These are phyloP conservation scores for Drosophila repleta DNA, from an alignment of 1,140 invertebrate species.

Conservation along the genomic window DNA sequence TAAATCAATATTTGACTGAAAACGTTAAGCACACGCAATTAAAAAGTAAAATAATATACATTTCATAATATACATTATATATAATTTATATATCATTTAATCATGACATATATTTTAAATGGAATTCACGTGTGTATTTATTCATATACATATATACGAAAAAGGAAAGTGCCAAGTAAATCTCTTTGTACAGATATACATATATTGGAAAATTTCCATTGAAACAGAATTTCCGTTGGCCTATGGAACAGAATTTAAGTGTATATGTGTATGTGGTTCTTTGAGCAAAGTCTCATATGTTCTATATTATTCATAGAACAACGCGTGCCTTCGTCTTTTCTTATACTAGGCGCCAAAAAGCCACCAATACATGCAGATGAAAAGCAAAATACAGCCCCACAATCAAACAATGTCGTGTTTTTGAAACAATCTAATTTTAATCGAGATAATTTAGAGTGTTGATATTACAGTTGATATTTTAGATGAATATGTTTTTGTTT, in stretches of 20 bases:
- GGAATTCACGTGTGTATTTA: neutral
- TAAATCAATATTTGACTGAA: constrained; percentile 44
- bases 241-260: neutral
- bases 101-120: constrained; percentile 3
- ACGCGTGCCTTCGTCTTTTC: neutral
- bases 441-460: neutral
- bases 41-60: neutral
- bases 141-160: neutral
- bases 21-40: neutral
- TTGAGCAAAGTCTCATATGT: constrained; percentile 5
- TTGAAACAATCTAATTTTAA: constrained; percentile 3
- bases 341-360: neutral
- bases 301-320: neutral
- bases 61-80: constrained; percentile 1
- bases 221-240: constrained; percentile 7
- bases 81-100: neutral
- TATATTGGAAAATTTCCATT: constrained; percentile 50
- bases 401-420: neutral
- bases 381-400: neutral
- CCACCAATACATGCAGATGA: neutral
- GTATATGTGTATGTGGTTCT: neutral
- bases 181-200: constrained; percentile 3
- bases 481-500: constrained; percentile 11
- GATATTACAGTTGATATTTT: constrained; percentile 26
- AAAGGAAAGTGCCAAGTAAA: constrained; percentile 7